These are phyloP conservation scores for Ptilodon capucinus DNA, from an alignment of 2,888 invertebrate genomes.

Conservation along the genomic window DNA sequence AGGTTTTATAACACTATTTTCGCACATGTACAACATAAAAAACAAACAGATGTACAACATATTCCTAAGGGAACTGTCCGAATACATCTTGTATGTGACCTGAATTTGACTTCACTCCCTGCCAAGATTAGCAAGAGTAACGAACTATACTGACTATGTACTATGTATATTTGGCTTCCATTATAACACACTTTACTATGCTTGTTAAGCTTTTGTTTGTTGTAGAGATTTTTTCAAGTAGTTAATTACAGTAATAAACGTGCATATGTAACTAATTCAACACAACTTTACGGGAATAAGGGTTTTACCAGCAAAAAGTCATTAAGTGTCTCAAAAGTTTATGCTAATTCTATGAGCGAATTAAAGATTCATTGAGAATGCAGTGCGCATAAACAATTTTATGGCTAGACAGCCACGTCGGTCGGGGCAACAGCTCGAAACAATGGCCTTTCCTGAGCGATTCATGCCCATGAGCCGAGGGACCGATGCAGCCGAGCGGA, in stretches of 20 bases:
- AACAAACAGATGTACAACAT: constrained; percentile 39
- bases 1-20: constrained; percentile 5
- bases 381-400: constrained; percentile 29
- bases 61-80: constrained; percentile 39
- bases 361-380: neutral
- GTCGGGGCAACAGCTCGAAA: constrained; percentile 49
- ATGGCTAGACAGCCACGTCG: constrained; percentile 30
- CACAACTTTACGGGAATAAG: too few species aligned
- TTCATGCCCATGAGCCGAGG: constrained; percentile 41
- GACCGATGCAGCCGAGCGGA: constrained; percentile 55
- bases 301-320: neutral
- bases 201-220: neutral
- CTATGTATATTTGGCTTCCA: constrained; percentile 34
- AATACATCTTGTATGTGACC: constrained; percentile 57
- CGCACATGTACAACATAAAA: constrained; percentile 17
- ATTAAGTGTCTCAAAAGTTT: neutral
- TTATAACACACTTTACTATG: constrained; percentile 29
- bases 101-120: constrained; percentile 53
- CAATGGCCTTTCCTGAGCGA: constrained; percentile 49
- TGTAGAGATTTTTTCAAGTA: neutral
- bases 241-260: neutral
- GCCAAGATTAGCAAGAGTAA: constrained; percentile 64
- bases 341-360: neutral
- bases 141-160: constrained; percentile 26
- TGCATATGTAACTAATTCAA: too few species aligned